Percentiles rank a stretch among this genome's conserved stretches.
Evolutionary conservation across 30 jellyfish, hydroid and myxozoan genomes (phyloP).

Genomic region (Cassiopea andromeda): DNA sequence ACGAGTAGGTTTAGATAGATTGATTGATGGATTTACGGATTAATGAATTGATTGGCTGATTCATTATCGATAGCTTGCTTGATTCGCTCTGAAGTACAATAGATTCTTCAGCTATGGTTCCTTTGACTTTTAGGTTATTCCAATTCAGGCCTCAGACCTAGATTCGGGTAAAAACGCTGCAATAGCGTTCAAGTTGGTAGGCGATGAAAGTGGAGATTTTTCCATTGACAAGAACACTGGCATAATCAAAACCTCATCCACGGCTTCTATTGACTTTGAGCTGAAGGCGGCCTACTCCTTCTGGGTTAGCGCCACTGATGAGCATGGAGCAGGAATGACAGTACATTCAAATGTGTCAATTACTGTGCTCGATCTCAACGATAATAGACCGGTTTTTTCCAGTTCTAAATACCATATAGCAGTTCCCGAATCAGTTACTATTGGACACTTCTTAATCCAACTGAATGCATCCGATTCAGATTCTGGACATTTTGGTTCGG

Average conservation of each 20-base stretch:
- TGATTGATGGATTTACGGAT: not conserved
- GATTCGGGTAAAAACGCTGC: constrained; percentile 55
- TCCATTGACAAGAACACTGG: constrained; percentile 72
- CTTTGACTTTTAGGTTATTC: constrained; percentile 15
- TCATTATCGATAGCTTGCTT: no score
- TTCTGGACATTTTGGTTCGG: constrained; percentile 61
- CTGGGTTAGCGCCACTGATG: constrained; percentile 43
- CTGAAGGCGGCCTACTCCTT: constrained; percentile 14
- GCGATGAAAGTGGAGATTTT: constrained; percentile 36
- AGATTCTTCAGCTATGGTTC: not conserved
- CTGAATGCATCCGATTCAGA: constrained; percentile 83
- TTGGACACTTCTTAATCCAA: constrained; percentile 42
- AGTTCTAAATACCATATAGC: constrained; percentile 20
- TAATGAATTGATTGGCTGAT: not conserved
- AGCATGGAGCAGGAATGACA: constrained; percentile 2
- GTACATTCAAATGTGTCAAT: constrained; percentile 7
- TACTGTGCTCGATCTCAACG: constrained; percentile 68
- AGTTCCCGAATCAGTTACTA: constrained; percentile 50
- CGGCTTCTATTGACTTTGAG: constrained; percentile 68
- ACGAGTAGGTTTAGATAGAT: not conserved
- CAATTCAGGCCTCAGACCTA: constrained; percentile 58
- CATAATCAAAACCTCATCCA: not conserved
- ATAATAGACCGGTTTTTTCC: constrained; percentile 67
- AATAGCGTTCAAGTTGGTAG: constrained; percentile 23
- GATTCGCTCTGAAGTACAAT: not conserved